Conservation (phyloP, 2,113 vertebrate genomes). For the Sturnira hondurensis region DNA sequence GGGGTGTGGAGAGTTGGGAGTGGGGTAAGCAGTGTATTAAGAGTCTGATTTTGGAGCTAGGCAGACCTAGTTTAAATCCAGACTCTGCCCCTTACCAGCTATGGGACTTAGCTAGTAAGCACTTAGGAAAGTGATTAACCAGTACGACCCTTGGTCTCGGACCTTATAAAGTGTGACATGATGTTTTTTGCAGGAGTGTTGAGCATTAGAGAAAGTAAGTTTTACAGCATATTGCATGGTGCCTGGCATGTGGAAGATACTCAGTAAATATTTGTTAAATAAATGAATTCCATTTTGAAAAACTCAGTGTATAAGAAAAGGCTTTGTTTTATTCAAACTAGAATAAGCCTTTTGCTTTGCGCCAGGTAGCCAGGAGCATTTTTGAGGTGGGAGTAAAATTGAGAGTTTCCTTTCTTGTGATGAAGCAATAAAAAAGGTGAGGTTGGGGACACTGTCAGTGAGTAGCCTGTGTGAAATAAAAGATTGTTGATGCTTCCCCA, state of each 20-base stretch:
- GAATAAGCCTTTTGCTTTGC: slow-evolving; percentile 29
- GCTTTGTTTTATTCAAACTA: slow-evolving; percentile 14
- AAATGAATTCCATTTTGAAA: slow-evolving; percentile 1
- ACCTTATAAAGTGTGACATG: not conserved
- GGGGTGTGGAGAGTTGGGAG: not conserved
- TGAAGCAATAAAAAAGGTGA: not conserved
- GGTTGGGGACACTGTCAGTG: not conserved
- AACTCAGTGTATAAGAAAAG: slow-evolving; percentile 7
- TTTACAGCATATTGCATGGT: not conserved
- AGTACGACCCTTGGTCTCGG: not conserved
- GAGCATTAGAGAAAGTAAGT: not conserved
- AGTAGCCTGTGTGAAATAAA: not conserved
- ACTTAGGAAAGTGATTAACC: not conserved
- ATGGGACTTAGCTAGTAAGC: too few relatives aligned
- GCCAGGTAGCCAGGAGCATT: slow-evolving; percentile 27
- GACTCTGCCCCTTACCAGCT: not conserved
- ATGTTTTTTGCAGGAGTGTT: not conserved
- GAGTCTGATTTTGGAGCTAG: not conserved
- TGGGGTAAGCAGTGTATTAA: not conserved
- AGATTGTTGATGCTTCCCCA: not conserved
- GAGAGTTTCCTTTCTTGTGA: slow-evolving; percentile 1
- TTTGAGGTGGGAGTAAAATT: slow-evolving; percentile 5
- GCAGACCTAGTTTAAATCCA: not conserved
- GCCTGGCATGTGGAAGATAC: not conserved
- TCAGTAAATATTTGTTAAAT: not conserved